Conservation (phyloP, 2,113 vertebrate species). For the Sporophila hypoxantha region DNA sequence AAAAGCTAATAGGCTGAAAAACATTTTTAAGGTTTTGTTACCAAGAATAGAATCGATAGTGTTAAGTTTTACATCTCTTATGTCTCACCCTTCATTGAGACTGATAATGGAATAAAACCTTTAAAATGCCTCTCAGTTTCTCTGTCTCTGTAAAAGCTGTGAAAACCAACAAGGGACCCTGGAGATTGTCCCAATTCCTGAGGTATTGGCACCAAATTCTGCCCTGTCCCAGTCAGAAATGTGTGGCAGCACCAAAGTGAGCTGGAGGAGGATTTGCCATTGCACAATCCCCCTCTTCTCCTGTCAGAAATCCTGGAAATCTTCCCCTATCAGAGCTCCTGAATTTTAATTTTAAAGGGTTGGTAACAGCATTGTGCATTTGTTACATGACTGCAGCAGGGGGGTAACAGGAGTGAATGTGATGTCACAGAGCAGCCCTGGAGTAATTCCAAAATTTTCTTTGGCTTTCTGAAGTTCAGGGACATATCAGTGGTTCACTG, state of each 20-base stretch:
- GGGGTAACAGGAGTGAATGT: background rate
- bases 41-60: background rate
- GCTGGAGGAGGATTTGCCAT: background rate
- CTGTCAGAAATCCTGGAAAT: background rate
- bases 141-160: background rate
- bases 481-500: background rate
- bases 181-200: background rate
- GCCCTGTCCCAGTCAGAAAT: background rate
- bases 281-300: background rate
- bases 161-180: background rate
- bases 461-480: background rate
- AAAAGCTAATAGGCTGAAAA: background rate
- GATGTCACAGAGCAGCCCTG: background rate
- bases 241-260: accelerated
- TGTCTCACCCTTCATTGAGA: background rate
- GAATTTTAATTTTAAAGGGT: background rate
- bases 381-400: background rate
- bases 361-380: background rate
- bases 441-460: conserved; percentile 16
- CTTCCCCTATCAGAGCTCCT: background rate
- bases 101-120: background rate
- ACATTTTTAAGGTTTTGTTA: background rate
- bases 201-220: background rate
- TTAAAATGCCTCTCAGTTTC: background rate
- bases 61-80: background rate